phyloP scores from a whole-genome alignment of 1,140 invertebrate species.

The Camponotus pennsylvanicus region DNA sequence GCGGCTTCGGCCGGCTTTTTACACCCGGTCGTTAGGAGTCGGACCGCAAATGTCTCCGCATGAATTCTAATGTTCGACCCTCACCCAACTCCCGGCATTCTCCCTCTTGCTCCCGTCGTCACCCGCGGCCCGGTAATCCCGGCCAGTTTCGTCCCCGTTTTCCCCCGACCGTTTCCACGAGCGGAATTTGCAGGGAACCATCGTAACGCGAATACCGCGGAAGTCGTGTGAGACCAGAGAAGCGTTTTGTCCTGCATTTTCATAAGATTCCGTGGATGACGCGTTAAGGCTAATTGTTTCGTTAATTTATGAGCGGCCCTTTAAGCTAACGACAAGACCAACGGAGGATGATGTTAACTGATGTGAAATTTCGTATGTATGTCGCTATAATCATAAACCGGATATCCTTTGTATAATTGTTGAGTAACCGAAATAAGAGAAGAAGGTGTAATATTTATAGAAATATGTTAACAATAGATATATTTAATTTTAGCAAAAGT shows the following conservation, averaged over 20 bases:
- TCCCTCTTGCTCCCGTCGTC: constrained; percentile 51
- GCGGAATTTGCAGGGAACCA: constrained; percentile 71
- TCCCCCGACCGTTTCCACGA: neutral
- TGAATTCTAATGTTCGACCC: constrained; percentile 85
- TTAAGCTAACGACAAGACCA: constrained; percentile 51
- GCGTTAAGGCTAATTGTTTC: constrained; percentile 75
- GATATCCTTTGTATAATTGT: constrained; percentile 28
- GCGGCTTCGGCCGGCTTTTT: constrained; percentile 81
- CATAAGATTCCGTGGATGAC: constrained; percentile 74
- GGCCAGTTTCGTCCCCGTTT: constrained; percentile 69
- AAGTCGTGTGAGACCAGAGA: constrained; percentile 67
- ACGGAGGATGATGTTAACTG: constrained; percentile 41
- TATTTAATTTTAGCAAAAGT: neutral
- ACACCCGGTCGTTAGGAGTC: constrained; percentile 84
- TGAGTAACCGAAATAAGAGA: constrained; percentile 12
- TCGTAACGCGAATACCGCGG: constrained; percentile 69
- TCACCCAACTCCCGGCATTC: constrained; percentile 37
- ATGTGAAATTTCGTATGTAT: constrained; percentile 42
- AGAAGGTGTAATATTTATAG: neutral
- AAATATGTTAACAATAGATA: neutral
- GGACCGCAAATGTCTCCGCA: constrained; percentile 85
- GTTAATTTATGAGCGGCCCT: constrained; percentile 71
- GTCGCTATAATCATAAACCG: constrained; percentile 24
- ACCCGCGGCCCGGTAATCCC: constrained; percentile 72
- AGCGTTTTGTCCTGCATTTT: constrained; percentile 80